Conservation (phyloP, 1,140 invertebrate species). For the Doryteuthis pealeii region DNA sequence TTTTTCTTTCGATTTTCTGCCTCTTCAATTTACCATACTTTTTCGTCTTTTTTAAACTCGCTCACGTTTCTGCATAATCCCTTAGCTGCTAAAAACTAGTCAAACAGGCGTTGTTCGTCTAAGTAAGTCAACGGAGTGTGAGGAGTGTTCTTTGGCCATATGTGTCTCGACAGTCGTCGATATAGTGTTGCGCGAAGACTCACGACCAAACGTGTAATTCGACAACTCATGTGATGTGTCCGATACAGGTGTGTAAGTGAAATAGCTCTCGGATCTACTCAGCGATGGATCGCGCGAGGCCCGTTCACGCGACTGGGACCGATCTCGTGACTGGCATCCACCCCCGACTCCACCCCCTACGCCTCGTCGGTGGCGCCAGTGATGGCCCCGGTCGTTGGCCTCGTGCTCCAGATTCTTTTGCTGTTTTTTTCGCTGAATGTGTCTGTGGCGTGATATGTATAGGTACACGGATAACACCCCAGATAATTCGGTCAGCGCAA, state of each 20-base stretch:
- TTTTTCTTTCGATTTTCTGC: neutral
- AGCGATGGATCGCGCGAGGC: conserved; percentile 51
- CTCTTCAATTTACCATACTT: neutral
- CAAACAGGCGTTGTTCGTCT: conserved; percentile 47
- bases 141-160: conserved; percentile 27
- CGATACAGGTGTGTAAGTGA: conserved; percentile 57
- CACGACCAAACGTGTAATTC: conserved; percentile 54
- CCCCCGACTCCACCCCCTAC: too few relatives aligned
- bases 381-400: conserved; percentile 16
- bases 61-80: neutral
- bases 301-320: conserved; percentile 48
- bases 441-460: conserved; percentile 57
- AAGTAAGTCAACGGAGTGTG: conserved; percentile 40
- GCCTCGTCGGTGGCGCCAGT: conserved; percentile 36
- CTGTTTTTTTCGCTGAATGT: conserved; percentile 53
- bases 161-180: conserved; percentile 56
- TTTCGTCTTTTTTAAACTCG: neutral
- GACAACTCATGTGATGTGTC: conserved; percentile 56
- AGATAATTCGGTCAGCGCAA: conserved; percentile 55
- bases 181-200: conserved; percentile 53
- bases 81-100: neutral
- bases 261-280: conserved; percentile 56
- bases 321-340: conserved; percentile 40
- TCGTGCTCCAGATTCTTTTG: conserved; percentile 28
- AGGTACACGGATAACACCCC: conserved; percentile 59